A percentile compares a stretch with the other conserved stretches of the same genome.
Evolutionary conservation across 2,113 vertebrate species (phyloP).

Genomic region (Microcebus jonahi): DNA sequence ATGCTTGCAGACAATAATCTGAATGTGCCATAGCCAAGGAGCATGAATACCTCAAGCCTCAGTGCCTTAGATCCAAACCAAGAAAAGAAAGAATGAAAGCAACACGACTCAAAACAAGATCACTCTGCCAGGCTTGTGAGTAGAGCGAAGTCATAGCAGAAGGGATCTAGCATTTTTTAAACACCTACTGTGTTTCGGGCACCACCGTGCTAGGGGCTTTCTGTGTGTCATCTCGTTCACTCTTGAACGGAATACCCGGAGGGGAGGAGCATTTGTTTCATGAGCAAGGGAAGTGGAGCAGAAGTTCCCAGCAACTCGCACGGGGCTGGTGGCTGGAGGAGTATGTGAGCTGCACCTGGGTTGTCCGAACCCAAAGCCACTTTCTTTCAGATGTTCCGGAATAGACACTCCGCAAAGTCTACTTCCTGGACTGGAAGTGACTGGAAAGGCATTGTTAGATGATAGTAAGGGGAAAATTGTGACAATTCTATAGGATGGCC

Average conservation of each 20-base stretch:
- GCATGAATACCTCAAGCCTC: not conserved
- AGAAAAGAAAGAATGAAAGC: not conserved
- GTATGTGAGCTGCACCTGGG: rapidly evolving
- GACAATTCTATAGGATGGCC: not conserved
- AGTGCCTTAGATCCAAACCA: not conserved
- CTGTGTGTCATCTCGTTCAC: not conserved
- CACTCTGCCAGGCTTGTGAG: not conserved
- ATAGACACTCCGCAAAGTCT: not conserved
- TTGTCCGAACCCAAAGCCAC: not conserved
- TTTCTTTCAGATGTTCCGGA: not conserved
- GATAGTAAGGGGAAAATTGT: not conserved
- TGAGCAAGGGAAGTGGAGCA: no score
- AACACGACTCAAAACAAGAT: not conserved
- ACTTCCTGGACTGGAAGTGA: not conserved
- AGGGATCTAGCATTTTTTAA: not conserved
- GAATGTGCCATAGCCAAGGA: not conserved
- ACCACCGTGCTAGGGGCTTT: not conserved
- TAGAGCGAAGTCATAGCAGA: not conserved
- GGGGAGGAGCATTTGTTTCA: not conserved
- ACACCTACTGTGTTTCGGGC: not conserved
- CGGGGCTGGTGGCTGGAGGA: not conserved
- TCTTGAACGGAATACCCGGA: not conserved
- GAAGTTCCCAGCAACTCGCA: rapidly evolving
- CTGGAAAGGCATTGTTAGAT: not conserved
- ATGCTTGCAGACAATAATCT: not conserved